phyloP scores from a whole-genome alignment of 1,140 invertebrate genomes.

The Brachystomella parvula region DNA sequence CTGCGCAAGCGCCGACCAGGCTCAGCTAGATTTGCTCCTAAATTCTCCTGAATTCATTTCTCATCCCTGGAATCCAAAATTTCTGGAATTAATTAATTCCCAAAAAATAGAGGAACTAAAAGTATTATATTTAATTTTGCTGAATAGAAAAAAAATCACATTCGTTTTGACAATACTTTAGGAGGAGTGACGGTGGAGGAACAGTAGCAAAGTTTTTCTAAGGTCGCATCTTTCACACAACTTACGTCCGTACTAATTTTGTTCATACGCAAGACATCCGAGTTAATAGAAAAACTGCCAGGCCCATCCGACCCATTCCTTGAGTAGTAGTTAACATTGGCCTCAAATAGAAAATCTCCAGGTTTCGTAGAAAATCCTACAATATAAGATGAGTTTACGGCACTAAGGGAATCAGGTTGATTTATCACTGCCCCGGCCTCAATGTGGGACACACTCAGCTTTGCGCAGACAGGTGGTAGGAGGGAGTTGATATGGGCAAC shows the following conservation, averaged over 20 bases:
- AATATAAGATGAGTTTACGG: slow-evolving; percentile 11
- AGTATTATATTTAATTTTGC: too few species aligned
- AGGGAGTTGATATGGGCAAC: slow-evolving; percentile 23
- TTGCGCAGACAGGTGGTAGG: slow-evolving; percentile 18
- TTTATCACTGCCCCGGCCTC: slow-evolving; percentile 14
- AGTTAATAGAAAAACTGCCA: neutral
- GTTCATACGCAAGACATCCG: slow-evolving; percentile 26
- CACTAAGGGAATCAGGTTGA: neutral
- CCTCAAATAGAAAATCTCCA: slow-evolving; percentile 32
- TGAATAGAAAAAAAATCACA: too few species aligned
- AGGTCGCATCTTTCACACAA: slow-evolving; percentile 19
- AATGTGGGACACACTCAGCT: slow-evolving; percentile 9
- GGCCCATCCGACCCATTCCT: slow-evolving; percentile 2
- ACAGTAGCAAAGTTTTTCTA: slow-evolving; percentile 33
- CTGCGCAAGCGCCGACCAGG: too few species aligned
- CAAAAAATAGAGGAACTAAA: too few species aligned
- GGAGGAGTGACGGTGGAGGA: too few species aligned
- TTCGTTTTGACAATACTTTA: too few species aligned
- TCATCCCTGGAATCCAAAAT: too few species aligned
- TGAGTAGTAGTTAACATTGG: slow-evolving; percentile 10
- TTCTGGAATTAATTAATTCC: too few species aligned
- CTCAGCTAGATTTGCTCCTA: too few species aligned
- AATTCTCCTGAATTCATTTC: too few species aligned
- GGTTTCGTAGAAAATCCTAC: slow-evolving; percentile 27
- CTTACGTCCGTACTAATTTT: slow-evolving; percentile 24